Base-by-base conservation (phyloP, 2,888 invertebrate genomes). In the Matsumyia berberina region DNA sequence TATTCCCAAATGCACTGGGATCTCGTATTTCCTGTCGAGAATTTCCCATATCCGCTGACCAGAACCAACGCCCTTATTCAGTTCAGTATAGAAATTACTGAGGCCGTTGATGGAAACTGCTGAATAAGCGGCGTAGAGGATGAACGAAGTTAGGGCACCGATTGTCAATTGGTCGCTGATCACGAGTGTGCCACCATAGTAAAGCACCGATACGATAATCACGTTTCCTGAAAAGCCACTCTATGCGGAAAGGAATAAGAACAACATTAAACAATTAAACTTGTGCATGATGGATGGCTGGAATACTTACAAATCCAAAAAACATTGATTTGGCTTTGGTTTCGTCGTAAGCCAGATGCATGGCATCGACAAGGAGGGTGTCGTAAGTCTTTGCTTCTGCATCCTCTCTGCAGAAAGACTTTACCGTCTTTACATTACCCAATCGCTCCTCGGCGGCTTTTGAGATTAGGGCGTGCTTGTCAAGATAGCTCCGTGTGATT, bases 1-100 rank as follows among this genome's bases (percentile, higher is more conserved):
- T 19, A 88, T 64, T 15, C 93, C 93, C 33, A 90, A 24, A 88
- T 93, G 89, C 33, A 95, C 91, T 8, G 97, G 96, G 89, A 99
- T 97, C 11, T 91, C 88, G 3, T 97, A 96, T 87, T 94, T 90
- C 60, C 97, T 94, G 90, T 98, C 97, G 60, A 97, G 94, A 72
- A 99, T 94, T 89, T 97, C 95, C 95, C 97, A 98, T 24, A 99
- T 93, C 67, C 98, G 94, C 0, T 95, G 94, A 2, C 97, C 97
- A 0, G 99, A 98, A 0, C 99, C 99, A 2, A 99, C 92, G 0
- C 98, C 98, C 90, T 96, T 96, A 92, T 98, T 99, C 86, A 99
- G 90, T 89, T 99, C 98, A 0, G 97, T 95, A 90, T 98, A 99
- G 91, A 98, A 98, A 87, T 95, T 96, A 55, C 97, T 96, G n/a